phyloP scores from a whole-genome alignment of 2,888 invertebrate species.

The Meteorus cinctellus region DNA sequence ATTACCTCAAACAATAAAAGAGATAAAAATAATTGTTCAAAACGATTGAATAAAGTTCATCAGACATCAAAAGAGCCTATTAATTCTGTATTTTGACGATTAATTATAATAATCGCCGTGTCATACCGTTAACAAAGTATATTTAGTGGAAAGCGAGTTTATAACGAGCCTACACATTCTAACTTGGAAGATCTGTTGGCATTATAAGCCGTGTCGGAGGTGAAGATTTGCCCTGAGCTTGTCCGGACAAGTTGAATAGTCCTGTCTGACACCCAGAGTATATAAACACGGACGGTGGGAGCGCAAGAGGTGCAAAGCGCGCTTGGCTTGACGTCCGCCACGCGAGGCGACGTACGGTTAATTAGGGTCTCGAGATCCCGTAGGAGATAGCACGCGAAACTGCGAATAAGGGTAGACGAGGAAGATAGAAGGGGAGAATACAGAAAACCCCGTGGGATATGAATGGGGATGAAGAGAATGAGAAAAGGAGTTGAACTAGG shows the following conservation, averaged over 20 bases:
- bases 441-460: slow-evolving; percentile 18
- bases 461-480: slow-evolving; percentile 11
- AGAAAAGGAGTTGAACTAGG: slow-evolving; percentile 26
- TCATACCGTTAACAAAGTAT: slow-evolving; percentile 20
- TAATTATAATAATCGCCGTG: slow-evolving; percentile 29
- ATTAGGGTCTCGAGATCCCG: slow-evolving; percentile 57
- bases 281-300: neutral
- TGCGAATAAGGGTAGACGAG: slow-evolving; percentile 16
- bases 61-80: too few relatives aligned
- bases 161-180: neutral
- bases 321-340: slow-evolving; percentile 39
- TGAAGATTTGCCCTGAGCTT: slow-evolving; percentile 30
- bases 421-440: neutral
- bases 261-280: slow-evolving; percentile 17
- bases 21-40: too few relatives aligned
- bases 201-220: slow-evolving; percentile 3
- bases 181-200: neutral
- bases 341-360: slow-evolving; percentile 59
- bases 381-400: slow-evolving; percentile 22
- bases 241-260: slow-evolving; percentile 40
- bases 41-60: too few relatives aligned
- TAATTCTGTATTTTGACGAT: too few relatives aligned
- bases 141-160: neutral
- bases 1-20: too few relatives aligned
- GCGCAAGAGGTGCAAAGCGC: slow-evolving; percentile 15